Evolutionary conservation across 2,797 vertebrate genomes (phyloP).

Genomic region (Myotis pilosus): DNA sequence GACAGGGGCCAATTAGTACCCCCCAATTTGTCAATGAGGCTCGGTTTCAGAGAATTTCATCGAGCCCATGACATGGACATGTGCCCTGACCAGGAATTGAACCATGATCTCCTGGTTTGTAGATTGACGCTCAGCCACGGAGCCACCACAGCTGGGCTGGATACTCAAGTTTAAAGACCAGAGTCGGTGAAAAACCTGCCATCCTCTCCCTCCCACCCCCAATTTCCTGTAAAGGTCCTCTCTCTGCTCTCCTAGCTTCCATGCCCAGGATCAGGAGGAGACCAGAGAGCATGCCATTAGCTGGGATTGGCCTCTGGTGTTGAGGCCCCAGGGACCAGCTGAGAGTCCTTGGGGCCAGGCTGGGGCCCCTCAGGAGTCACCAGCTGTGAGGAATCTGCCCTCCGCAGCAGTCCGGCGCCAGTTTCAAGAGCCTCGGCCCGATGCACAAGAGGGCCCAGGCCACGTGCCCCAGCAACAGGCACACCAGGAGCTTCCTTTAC

Average conservation of each 20-base stretch:
- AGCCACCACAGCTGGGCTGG: no score
- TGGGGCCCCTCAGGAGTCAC: not conserved
- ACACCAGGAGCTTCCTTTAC: not conserved
- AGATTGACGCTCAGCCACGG: no score
- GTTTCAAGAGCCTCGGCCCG: not conserved
- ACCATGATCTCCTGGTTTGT: no score
- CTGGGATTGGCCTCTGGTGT: not conserved
- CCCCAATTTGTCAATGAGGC: not conserved
- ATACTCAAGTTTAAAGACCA: not conserved
- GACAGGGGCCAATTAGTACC: not conserved
- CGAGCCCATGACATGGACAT: not conserved
- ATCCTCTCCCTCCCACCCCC: not conserved
- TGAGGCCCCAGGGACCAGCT: not conserved
- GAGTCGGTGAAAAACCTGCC: not conserved
- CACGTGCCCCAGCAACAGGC: slow-evolving; percentile 54
- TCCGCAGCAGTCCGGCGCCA: not conserved
- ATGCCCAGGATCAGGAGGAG: not conserved
- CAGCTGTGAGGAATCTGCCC: not conserved
- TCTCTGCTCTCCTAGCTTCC: not conserved
- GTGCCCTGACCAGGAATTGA: no score
- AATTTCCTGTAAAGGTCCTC: not conserved
- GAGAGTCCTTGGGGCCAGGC: not conserved
- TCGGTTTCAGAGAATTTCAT: not conserved
- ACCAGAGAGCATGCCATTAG: not conserved
- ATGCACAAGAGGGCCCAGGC: not conserved